A percentile compares a stretch with the other conserved stretches of the same genome.
phyloP scores from a whole-genome alignment of 2,113 vertebrate species.

The Cryptomyrus ogoouensis region DNA sequence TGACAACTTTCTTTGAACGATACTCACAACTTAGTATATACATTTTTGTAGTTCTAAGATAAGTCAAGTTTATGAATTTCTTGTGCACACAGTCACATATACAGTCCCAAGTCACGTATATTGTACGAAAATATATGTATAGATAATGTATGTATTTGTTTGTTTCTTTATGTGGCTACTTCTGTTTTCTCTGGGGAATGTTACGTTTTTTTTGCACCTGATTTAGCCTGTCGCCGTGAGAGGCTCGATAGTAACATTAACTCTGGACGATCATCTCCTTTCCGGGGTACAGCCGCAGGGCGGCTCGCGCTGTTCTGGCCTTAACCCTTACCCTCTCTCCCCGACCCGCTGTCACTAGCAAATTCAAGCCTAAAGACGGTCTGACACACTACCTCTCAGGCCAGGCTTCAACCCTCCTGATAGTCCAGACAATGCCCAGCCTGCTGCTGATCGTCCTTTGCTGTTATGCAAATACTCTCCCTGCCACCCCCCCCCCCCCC shows the following conservation, averaged over 20 bases:
- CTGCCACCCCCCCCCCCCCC: slow-evolving; percentile 8
- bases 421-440: slow-evolving; percentile 51
- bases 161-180: background rate
- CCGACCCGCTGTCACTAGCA: slow-evolving; percentile 54
- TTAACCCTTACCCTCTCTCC: slow-evolving; percentile 53
- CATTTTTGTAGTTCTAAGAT: background rate
- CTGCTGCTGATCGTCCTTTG: slow-evolving; percentile 52
- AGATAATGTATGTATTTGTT: background rate
- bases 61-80: background rate
- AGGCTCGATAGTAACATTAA: background rate
- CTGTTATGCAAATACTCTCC: slow-evolving; percentile 54
- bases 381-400: slow-evolving; percentile 52
- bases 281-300: slow-evolving; percentile 37
- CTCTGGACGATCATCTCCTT: background rate
- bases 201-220: background rate
- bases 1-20: background rate
- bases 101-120: background rate
- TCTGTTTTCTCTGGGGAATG: background rate
- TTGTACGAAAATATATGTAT: background rate
- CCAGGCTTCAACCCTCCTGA: slow-evolving; percentile 48
- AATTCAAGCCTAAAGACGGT: slow-evolving; percentile 58
- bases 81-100: background rate
- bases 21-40: background rate
- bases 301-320: slow-evolving; percentile 54
- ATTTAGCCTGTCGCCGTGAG: background rate